Evolutionary conservation across 2,888 invertebrate genomes (phyloP).

Genomic region (Parapristionchus giblindavisi): DNA sequence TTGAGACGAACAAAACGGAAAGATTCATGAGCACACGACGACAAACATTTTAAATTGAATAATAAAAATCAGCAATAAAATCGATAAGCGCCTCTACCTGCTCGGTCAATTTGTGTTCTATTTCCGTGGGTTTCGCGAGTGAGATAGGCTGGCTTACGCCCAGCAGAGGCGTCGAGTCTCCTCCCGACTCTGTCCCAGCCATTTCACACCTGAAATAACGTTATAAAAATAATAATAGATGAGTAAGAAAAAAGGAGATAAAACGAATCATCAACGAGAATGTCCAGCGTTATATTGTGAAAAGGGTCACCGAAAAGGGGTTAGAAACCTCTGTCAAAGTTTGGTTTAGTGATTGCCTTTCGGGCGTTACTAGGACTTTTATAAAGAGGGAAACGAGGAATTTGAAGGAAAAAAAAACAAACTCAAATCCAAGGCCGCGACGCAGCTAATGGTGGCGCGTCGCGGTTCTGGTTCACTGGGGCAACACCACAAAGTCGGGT

Average conservation of each 20-base stretch:
- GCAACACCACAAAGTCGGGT: not conserved
- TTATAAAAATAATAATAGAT: not conserved
- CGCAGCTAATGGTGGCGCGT: not conserved
- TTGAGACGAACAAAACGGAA: not conserved
- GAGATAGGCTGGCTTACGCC: constrained; percentile 68
- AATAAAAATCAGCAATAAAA: constrained; percentile 6
- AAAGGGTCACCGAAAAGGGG: no score
- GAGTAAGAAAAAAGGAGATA: not conserved
- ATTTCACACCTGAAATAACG: constrained; percentile 1
- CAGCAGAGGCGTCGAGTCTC: constrained; percentile 48
- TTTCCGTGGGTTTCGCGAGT: constrained; percentile 51
- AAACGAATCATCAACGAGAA: not conserved
- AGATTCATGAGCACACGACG: not conserved
- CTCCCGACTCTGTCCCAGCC: constrained; percentile 3
- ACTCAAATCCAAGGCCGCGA: not conserved
- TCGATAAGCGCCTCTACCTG: constrained; percentile 53
- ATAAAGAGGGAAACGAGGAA: not conserved
- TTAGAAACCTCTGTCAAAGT: no score
- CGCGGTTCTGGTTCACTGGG: not conserved
- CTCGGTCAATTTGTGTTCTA: constrained; percentile 54
- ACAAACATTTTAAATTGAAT: not conserved
- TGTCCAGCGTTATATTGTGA: no score
- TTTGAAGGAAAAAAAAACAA: not conserved
- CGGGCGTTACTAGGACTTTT: not conserved
- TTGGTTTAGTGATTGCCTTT: no score